Conservation (phyloP, 2,888 invertebrate species). For the Caenorhabditis virilis region DNA sequence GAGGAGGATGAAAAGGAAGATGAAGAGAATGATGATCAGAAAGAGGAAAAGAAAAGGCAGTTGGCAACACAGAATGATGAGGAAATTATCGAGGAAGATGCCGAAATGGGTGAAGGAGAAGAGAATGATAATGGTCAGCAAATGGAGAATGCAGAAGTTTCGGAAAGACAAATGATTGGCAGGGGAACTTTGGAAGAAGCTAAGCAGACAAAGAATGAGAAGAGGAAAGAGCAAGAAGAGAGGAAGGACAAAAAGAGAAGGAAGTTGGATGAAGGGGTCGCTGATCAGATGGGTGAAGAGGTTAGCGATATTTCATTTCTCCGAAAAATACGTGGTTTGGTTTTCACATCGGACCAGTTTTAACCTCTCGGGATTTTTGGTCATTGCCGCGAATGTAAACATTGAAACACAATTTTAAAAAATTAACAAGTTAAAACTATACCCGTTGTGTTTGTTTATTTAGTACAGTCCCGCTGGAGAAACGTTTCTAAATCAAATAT, state of each 20-base stretch:
- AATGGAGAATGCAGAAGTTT: slow-evolving; percentile 41
- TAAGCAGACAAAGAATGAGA: slow-evolving; percentile 38
- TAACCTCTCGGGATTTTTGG: too few relatives aligned
- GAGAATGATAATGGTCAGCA: slow-evolving; percentile 49
- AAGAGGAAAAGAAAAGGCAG: slow-evolving; percentile 30
- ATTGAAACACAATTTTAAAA: too few relatives aligned
- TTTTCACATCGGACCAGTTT: too few relatives aligned
- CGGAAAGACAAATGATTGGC: slow-evolving; percentile 46
- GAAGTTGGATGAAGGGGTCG: slow-evolving; percentile 22
- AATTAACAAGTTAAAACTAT: too few relatives aligned
- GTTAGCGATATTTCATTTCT: slow-evolving; percentile 5
- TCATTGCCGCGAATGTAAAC: too few relatives aligned
- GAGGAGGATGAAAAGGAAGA: slow-evolving; percentile 25
- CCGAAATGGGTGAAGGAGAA: slow-evolving; percentile 48
- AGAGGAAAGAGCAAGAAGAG: slow-evolving; percentile 23
- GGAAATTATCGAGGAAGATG: slow-evolving; percentile 41
- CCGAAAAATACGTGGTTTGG: too few relatives aligned
- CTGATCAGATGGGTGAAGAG: slow-evolving; percentile 28
- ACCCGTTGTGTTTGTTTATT: too few relatives aligned
- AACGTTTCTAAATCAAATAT: too few relatives aligned
- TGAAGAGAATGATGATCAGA: slow-evolving; percentile 25
- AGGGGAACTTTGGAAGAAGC: slow-evolving; percentile 62
- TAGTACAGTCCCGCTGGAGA: too few relatives aligned
- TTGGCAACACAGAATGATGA: slow-evolving; percentile 37
- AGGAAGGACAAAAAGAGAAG: slow-evolving; percentile 32